Base-by-base conservation (phyloP, 2,888 invertebrate species). In the Nymphalis polychloros region DNA sequence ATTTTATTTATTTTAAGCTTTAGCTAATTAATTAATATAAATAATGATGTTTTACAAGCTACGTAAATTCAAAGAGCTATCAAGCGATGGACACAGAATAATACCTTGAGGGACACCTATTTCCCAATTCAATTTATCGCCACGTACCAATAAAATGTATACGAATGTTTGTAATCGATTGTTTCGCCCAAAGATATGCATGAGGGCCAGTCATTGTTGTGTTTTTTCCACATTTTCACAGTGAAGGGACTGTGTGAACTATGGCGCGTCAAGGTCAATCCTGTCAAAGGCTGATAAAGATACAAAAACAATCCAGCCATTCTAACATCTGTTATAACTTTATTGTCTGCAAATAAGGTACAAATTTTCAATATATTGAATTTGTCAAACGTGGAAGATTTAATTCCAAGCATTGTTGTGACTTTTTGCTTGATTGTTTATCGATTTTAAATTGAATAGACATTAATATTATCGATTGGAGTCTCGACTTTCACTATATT, bases 201-300 rank as follows among this genome's bases (percentile, higher is more conserved):
- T 81, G 87, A 86, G 88, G 88, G 84, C 81, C 88, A 79, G 79
- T 86, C 80, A 90, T 92, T 92, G 91, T 90, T 78, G 77, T 77
- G 85, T 89, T 92, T 92, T 91, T 92, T 87, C 87, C 85, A 87
- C 85, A 88, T 89, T 90, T 89, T 79, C 87, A 83, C 85, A 87
- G 92, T 91, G 92, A 92, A 92, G 92, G 92, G 92, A 85, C 88
- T 87, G 90, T 90, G 89, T 87, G 90, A 90, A 90, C 87, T 86
- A 85, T 84, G 85, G 84, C 82, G 82, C 80, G 70, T 77, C 87
- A 90, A 92, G 92, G 92, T 91, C 88, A 87, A 77, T 83, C 53
- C 79, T 85, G 85, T 89, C 89, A 90, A 87, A 89, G 84, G 85
- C 87, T 83, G 81, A 83, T 85, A 65, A 61, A 70, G 50, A 27